Percentiles rank a stretch among this genome's conserved stretches.
phyloP scores from a whole-genome alignment of 2,797 vertebrate species.

The Argyrosomus regius region DNA sequence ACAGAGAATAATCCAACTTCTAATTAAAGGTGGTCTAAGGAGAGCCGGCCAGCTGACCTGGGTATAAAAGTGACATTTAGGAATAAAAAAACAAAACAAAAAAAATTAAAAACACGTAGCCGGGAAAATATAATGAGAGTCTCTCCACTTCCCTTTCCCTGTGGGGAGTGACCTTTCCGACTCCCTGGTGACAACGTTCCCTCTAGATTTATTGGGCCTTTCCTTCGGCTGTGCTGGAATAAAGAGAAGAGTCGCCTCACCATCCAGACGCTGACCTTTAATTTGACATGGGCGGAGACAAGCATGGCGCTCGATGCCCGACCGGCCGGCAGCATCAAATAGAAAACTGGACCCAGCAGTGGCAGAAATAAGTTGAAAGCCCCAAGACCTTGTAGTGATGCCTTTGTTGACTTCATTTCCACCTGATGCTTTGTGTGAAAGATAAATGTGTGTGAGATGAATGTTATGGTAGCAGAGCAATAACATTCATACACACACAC shows the following conservation, averaged over 20 bases:
- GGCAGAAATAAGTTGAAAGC: constrained; percentile 65
- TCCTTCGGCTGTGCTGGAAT: constrained; percentile 73
- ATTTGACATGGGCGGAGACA: constrained; percentile 76
- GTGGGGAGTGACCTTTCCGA: constrained; percentile 84
- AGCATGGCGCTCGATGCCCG: constrained; percentile 47
- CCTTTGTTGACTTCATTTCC: constrained; percentile 69
- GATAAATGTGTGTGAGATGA: constrained; percentile 49
- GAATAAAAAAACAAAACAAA: constrained; percentile 35
- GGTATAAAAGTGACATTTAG: constrained; percentile 85
- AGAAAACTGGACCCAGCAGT: constrained; percentile 48
- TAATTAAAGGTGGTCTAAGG: constrained; percentile 78
- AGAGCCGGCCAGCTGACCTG: constrained; percentile 66
- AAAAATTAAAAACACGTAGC: constrained; percentile 57
- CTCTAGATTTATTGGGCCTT: constrained; percentile 83
- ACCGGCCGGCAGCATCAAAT: constrained; percentile 65
- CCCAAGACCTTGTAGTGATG: constrained; percentile 48
- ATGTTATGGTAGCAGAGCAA: constrained; percentile 25
- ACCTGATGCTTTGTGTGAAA: constrained; percentile 57
- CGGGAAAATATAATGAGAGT: constrained; percentile 82
- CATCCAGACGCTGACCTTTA: constrained; percentile 83
- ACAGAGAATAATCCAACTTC: constrained; percentile 72
- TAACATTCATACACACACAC: constrained; percentile 22
- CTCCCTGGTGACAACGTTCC: constrained; percentile 80
- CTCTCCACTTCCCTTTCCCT: constrained; percentile 72
- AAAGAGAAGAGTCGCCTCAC: constrained; percentile 77